These are phyloP conservation scores for Parasteatoda lunata DNA, from an alignment of 2,888 invertebrate genomes.

Conservation along the genomic window DNA sequence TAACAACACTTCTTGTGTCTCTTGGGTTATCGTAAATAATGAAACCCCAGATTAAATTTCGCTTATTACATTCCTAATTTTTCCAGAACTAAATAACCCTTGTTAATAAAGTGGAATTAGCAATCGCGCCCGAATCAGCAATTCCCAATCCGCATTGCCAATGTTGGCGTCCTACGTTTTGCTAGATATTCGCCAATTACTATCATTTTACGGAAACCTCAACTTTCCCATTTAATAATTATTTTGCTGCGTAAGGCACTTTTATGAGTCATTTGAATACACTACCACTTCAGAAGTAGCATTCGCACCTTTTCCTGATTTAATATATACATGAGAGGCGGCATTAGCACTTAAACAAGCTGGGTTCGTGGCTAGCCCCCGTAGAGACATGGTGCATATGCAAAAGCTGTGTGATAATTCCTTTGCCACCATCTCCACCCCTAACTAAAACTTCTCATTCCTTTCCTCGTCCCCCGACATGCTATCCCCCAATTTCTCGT, in stretches of 20 bases:
- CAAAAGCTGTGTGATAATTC: conserved; percentile 29
- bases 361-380: conserved; percentile 4
- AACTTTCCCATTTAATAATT: conserved; percentile 57
- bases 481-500: conserved; percentile 46
- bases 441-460: neutral
- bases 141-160: neutral
- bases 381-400: conserved; percentile 46
- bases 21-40: neutral
- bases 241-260: conserved; percentile 36
- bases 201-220: conserved; percentile 33
- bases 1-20: neutral
- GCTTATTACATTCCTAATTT: neutral
- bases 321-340: conserved; percentile 54
- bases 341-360: conserved; percentile 21
- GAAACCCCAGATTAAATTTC: conserved; percentile 17
- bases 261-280: conserved; percentile 52
- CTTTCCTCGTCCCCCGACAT: conserved; percentile 22
- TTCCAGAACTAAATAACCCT: conserved; percentile 7
- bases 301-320: conserved; percentile 42
- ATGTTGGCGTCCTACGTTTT: conserved; percentile 3
- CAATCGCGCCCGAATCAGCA: conserved; percentile 1
- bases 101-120: conserved; percentile 22
- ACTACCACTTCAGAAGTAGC: conserved; percentile 10
- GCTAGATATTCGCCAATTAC: conserved; percentile 3
- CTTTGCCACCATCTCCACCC: neutral